Conservation (phyloP, 2,113 vertebrate species). For the Phalacrocorax aristotelis region DNA sequence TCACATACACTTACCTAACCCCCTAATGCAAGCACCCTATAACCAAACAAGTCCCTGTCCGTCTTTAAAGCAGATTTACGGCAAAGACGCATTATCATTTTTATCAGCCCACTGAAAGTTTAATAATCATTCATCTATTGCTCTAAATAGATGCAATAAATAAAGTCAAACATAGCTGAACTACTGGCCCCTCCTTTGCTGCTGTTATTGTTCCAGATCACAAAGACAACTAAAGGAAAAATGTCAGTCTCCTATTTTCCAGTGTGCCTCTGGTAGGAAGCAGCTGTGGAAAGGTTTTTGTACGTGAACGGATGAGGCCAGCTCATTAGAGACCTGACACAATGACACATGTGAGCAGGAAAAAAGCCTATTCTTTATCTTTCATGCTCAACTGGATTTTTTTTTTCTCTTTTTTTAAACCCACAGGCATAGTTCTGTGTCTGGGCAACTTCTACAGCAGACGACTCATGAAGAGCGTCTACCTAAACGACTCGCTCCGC, state of each 20-base stretch:
- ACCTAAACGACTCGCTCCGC: neutral
- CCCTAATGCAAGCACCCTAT: neutral
- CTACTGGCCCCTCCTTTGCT: neutral
- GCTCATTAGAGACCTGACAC: constrained; percentile 51
- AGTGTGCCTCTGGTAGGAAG: constrained; percentile 57
- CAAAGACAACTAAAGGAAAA: constrained; percentile 49
- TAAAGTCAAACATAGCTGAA: neutral
- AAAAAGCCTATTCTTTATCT: neutral
- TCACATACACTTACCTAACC: neutral
- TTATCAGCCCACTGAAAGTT: neutral
- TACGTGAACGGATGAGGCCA: constrained; percentile 33
- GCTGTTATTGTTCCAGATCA: neutral
- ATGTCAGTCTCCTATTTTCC: constrained; percentile 57
- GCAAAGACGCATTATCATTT: neutral
- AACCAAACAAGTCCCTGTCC: neutral
- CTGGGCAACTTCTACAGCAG: neutral
- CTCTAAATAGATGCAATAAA: constrained; percentile 23
- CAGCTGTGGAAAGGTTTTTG: constrained; percentile 54
- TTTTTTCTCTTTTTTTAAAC: neutral
- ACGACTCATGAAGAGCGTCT: rapidly evolving
- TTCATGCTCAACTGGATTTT: neutral
- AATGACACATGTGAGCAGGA: constrained; percentile 34
- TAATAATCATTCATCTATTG: neutral
- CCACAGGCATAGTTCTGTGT: neutral
- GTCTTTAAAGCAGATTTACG: neutral